Percentiles rank a stretch among this genome's conserved stretches.
Evolutionary conservation across 2,797 vertebrate genomes (phyloP).

Genomic region (Mallotus villosus): DNA sequence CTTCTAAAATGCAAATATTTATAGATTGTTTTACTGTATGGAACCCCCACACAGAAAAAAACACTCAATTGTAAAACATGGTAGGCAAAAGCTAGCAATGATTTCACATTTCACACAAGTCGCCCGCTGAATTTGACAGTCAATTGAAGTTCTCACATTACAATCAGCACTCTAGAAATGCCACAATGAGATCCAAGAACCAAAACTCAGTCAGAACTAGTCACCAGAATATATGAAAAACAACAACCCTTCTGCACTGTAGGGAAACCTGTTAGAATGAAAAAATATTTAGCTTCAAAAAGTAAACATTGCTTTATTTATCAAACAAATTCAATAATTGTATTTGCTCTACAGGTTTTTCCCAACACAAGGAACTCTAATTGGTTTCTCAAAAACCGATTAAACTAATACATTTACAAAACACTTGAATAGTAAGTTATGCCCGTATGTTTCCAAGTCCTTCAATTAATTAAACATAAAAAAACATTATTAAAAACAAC

Average conservation of each 20-base stretch:
- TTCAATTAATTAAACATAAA: too few species aligned
- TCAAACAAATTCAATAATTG: neutral
- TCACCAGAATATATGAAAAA: neutral
- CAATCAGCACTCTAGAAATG: neutral
- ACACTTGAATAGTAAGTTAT: too few species aligned
- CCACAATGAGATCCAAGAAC: neutral
- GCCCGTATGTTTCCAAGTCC: too few species aligned
- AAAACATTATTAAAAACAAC: too few species aligned
- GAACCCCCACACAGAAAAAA: neutral
- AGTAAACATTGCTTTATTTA: neutral
- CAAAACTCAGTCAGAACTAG: neutral
- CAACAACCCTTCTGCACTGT: neutral
- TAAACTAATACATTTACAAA: too few species aligned
- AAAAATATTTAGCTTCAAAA: neutral
- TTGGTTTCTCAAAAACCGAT: too few species aligned
- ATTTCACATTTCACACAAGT: too few species aligned
- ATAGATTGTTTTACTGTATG: constrained; percentile 1
- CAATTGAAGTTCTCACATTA: neutral
- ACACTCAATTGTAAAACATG: neutral
- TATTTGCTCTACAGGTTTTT: neutral
- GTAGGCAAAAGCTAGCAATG: neutral
- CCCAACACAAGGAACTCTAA: too few species aligned
- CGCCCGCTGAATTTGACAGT: neutral
- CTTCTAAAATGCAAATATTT: neutral
- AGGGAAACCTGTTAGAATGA: neutral